Evolutionary conservation across 2,797 vertebrate genomes (phyloP), one percentile per base, ranked within the genome.

Genomic region (Alfaro cultratus): DNA sequence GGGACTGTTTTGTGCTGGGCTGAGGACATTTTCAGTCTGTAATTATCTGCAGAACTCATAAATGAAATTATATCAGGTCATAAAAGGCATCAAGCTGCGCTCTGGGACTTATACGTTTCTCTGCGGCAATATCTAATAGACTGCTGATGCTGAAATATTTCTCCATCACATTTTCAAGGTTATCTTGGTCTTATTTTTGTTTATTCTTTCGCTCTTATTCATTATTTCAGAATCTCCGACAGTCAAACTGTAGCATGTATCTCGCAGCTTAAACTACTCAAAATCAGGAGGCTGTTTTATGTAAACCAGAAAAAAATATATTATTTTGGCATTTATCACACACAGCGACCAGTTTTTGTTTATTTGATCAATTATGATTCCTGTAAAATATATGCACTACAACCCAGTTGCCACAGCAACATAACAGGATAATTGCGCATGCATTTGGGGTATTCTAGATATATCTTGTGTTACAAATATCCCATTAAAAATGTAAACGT

Each of bases 11-110:
- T 41, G 39, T 70, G 67, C 31, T 70, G 67, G 36, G 11, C 41
- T 1, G 23, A 45, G 41, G 41, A 45, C 23, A 71, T 71, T 43
- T 71, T 45, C 68, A 15, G 67, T 70, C 11, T 16, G 26, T n/a
- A 71, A 71, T 71, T 71, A 45, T 71, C 68, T 71, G 26, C 6
- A 29, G 26, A 45, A 71, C 68, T 45, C 41, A 71, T 71, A 71
- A 71, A 71, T 45, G 41, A 71, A 71, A 71, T 71, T 71, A 45
- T 16, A 45, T 16, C 23, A 29, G 26, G 68, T 71, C 68, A 71
- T 71, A 45, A 71, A 71, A 71, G 68, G 23, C 41, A 71, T n/a
- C 0, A 7, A 71, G 23, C 13, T 43, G 13, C 41, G 45, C 23
- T 45, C 11, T 2, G 26, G 68, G 68, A 45, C 41, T 26, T 23